Base-by-base conservation (phyloP, 2,888 invertebrate genomes). In the Eilema caniola region DNA sequence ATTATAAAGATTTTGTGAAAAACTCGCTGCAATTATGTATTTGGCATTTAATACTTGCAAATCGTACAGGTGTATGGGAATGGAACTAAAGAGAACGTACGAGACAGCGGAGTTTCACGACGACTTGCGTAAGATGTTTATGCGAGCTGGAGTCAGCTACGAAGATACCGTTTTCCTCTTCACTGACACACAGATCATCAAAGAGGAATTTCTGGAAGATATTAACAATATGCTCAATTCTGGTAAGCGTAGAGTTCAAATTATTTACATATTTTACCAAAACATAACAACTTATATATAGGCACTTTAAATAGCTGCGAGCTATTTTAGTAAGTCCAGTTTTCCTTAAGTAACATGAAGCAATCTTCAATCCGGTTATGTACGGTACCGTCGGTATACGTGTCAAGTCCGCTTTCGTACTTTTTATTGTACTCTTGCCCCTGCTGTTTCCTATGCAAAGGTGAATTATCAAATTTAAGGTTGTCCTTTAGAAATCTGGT, bases 171-270 rank as follows among this genome's bases (percentile, higher is more conserved):
- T 98, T 0, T 98, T 99, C 87, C 96, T 99, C 0, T 97, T 99
- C 88, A 98, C 98, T 4, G 99, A 99, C 87, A 98, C 98, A 1
- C 98, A 98, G 93, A 98, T 99, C 81, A 97, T 98, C 0, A 97
- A 97, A 72, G 98, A 99, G 87, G 98, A 98, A 87, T 99, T 99
- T 88, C 93, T 99, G 1, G 98, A 99, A 89, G 98, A 99, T 83
- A 97, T 99, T 65, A 99, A 98, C 88, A 98, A 98, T 85, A 97
- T 98, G 87, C 95, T 99, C 0, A 99, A 98, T 90, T 98, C 98
- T 14, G 98, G 98, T 96, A 75, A 77, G 25, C 28, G 3, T n/a
- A 8, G 1, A 20, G 0, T 5, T n/a, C n/a, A n/a, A n/a, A 53
- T 53, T n/a, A 53, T 53, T 53, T 53, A 47, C 20, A 20, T 47